Percentiles rank a stretch among this genome's conserved stretches.
Conservation (phyloP, 2,113 vertebrate genomes). For the Brachirus orientalis region DNA sequence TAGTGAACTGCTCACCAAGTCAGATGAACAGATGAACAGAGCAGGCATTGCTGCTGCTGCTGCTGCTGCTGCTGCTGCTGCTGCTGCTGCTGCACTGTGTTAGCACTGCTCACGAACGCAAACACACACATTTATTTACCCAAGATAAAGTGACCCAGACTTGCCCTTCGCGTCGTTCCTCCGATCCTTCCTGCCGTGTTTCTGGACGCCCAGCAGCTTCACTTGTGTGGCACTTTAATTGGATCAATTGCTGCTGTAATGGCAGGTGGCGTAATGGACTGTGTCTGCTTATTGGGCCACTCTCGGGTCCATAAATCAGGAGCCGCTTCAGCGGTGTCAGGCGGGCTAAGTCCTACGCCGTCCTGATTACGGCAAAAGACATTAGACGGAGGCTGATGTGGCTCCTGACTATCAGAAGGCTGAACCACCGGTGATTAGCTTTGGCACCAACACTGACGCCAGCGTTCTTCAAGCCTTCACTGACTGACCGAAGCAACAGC, state of each 20-base stretch:
- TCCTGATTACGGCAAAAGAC: constrained; percentile 8
- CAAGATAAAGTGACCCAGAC: too few relatives aligned
- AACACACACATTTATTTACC: too few relatives aligned
- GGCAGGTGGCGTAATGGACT: constrained; percentile 44
- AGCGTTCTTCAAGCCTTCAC: background rate
- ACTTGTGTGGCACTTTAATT: constrained; percentile 27
- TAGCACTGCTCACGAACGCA: too few relatives aligned
- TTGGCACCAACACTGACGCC: background rate
- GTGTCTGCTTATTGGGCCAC: constrained; percentile 35
- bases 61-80: too few relatives aligned
- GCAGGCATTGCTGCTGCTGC: too few relatives aligned
- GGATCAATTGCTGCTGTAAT: constrained; percentile 46
- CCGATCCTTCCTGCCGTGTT: too few relatives aligned
- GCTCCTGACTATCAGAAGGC: background rate
- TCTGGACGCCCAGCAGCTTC: too few relatives aligned
- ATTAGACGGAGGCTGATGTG: background rate
- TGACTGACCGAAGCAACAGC: too few relatives aligned
- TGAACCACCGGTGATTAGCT: background rate
- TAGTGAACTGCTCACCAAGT: too few relatives aligned
- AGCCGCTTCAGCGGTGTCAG: constrained; percentile 23
- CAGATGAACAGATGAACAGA: too few relatives aligned
- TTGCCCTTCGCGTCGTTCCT: too few relatives aligned
- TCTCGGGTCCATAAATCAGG: constrained; percentile 50
- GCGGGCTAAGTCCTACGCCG: constrained; percentile 26
- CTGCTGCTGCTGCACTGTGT: too few relatives aligned